Evolutionary conservation across 2,113 vertebrate genomes (phyloP), one percentile per base, ranked within the genome.

Genomic region (Sigmodon hispidus): DNA sequence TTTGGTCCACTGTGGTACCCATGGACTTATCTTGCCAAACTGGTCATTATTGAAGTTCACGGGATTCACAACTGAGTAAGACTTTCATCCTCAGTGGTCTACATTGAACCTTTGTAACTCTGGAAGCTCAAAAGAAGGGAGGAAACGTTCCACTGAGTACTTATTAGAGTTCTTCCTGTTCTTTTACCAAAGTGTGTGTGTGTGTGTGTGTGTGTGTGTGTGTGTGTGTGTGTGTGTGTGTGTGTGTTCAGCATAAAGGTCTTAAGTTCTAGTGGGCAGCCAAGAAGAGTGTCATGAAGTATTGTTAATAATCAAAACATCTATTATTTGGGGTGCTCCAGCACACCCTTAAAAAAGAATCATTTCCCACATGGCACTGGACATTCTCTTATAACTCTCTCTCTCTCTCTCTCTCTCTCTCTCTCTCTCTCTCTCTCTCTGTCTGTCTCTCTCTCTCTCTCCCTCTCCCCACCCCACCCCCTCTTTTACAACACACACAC

Each of bases 141-240:
- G 34, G 10, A n/a, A n/a, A 10, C 19, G 6, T 52, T 4, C 8
- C 0, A 13, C 21, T 59, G 5, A 40, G 5, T 26, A 59, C 17
- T 15, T n/a, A 40, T 5, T 3, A 40, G 36, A 81, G 15, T 81
- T 81, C 5, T 81, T 21, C 31, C 24, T 59, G 5, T 81, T 5
- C 22, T n/a, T 59, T 59, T 17, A 55, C 12, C 12, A 81, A 34
- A 59, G 52, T 81, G 76, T 22, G 11, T 22, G 61, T 21, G 24
- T 63, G 61, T 63, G 40, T 13, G 12, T 24, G 36, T 40, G 10
- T 5, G 11, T 59, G 40, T 13, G 12, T 24, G 36, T 40, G 10
- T 5, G 11, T 59, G n/a, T n/a, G 52, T 81, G 76, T 22, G 11
- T 22, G 61, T 21, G 24, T 63, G 61, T 63, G 40, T 13, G 12